Evolutionary conservation across 2,888 invertebrate genomes (phyloP).

Genomic region (Galerucella calmariensis): DNA sequence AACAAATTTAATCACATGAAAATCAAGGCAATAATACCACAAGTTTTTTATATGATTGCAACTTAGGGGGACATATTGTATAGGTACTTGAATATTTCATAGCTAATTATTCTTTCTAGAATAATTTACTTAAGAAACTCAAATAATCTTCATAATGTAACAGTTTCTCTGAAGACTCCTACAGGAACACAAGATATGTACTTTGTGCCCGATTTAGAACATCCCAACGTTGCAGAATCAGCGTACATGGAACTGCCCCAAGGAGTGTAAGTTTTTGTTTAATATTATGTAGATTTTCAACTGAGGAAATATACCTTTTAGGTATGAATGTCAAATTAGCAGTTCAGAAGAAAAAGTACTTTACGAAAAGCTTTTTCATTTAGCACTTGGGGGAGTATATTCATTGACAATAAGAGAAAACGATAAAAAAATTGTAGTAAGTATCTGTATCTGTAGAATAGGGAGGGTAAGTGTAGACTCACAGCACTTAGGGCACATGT

Average conservation of each 20-base stretch:
- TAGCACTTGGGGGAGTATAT: constrained; percentile 69
- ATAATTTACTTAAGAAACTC: constrained; percentile 60
- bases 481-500: too few relatives aligned
- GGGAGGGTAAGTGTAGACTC: too few relatives aligned
- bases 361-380: constrained; percentile 52
- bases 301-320: constrained; percentile 42
- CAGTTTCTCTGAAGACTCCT: constrained; percentile 57
- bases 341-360: constrained; percentile 49
- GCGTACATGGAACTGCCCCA: constrained; percentile 71
- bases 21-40: too few relatives aligned
- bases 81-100: background rate
- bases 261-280: constrained; percentile 65
- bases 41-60: too few relatives aligned
- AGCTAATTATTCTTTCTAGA: constrained; percentile 48
- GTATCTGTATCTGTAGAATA: background rate
- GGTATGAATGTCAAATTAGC: constrained; percentile 56
- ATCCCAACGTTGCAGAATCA: constrained; percentile 68
- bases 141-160: constrained; percentile 56
- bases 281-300: background rate
- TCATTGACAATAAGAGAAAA: constrained; percentile 66
- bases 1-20: too few relatives aligned
- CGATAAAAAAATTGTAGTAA: constrained; percentile 62
- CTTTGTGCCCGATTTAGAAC: constrained; percentile 65
- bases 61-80: too few relatives aligned
- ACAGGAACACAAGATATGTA: constrained; percentile 67